Evolutionary conservation across 2,113 vertebrate species (phyloP).

Genomic region (Sturnira hondurensis): DNA sequence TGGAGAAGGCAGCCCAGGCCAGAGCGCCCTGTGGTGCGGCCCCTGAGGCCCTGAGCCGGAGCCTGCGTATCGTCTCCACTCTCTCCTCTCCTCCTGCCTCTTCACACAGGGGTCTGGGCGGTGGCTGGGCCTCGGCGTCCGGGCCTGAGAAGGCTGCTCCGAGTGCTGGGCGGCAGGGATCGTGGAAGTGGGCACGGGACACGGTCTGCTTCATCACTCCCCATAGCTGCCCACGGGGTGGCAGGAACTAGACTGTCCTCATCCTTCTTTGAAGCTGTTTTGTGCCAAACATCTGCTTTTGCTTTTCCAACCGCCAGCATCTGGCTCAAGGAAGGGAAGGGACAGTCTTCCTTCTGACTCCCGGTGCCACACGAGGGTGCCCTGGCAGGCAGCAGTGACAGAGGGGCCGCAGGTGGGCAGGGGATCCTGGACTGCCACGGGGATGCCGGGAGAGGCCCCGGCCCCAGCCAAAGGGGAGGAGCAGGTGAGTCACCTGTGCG

Average conservation of each 20-base stretch:
- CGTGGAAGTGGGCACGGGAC: conserved; percentile 93
- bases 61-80: conserved; percentile 94
- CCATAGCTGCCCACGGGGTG: conserved; percentile 84
- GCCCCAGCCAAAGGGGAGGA: conserved; percentile 48
- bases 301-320: conserved; percentile 91
- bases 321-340: conserved; percentile 66
- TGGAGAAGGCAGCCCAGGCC: conserved; percentile 67
- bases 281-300: conserved; percentile 83
- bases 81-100: conserved; percentile 92
- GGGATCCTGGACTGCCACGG: conserved; percentile 63
- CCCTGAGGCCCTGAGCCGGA: conserved; percentile 67
- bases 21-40: conserved; percentile 45
- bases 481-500: conserved; percentile 41
- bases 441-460: conserved; percentile 39
- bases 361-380: conserved; percentile 29
- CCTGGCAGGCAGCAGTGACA: conserved; percentile 57
- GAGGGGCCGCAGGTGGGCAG: conserved; percentile 65
- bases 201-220: conserved; percentile 89
- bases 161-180: conserved; percentile 74
- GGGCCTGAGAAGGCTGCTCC: conserved; percentile 83
- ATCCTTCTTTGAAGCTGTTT: conserved; percentile 84
- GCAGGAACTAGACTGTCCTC: conserved; percentile 82
- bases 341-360: not conserved
- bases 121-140: too few relatives aligned
- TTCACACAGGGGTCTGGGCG: conserved; percentile 39